A percentile compares a stretch with the other conserved stretches of the same genome.
These are phyloP conservation scores for Rhogogaster chlorosoma DNA, from an alignment of 2,888 invertebrate species.

Conservation along the genomic window DNA sequence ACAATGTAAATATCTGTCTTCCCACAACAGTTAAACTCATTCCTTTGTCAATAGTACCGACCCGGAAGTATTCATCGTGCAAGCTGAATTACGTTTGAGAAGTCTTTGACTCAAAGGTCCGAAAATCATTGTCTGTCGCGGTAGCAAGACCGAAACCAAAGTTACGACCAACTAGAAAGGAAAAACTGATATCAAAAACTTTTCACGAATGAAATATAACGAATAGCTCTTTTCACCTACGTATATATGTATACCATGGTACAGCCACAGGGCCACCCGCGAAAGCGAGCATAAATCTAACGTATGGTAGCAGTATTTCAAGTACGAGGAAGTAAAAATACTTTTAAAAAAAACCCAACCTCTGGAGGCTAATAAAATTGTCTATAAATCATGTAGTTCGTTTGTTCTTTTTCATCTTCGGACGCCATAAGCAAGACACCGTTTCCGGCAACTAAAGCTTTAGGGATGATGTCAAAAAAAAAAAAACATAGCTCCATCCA, in stretches of 20 bases:
- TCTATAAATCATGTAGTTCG: constrained; percentile 28
- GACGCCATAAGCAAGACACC: background rate
- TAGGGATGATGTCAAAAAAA: background rate
- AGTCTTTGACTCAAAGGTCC: background rate
- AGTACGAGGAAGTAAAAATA: constrained; percentile 10
- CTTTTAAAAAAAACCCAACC: constrained; percentile 10
- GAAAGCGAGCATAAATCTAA: constrained; percentile 28
- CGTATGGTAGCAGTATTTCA: constrained; percentile 21
- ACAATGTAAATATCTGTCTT: background rate
- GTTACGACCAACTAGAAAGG: background rate
- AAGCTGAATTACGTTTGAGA: background rate
- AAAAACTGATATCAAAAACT: constrained; percentile 28
- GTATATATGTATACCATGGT: constrained; percentile 2
- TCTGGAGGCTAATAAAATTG: constrained; percentile 21
- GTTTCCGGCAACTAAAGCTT: background rate
- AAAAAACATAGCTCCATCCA: background rate
- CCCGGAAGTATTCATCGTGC: background rate
- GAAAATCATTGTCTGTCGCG: background rate
- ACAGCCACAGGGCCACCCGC: constrained; percentile 9
- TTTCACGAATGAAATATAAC: constrained; percentile 24
- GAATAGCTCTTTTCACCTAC: constrained; percentile 1
- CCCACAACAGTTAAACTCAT: background rate
- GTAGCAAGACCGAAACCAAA: background rate
- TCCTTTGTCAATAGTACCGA: constrained; percentile 2
- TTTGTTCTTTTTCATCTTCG: background rate